Conservation (phyloP, 2,797 vertebrate species). For the Leptatherina wallacei region DNA sequence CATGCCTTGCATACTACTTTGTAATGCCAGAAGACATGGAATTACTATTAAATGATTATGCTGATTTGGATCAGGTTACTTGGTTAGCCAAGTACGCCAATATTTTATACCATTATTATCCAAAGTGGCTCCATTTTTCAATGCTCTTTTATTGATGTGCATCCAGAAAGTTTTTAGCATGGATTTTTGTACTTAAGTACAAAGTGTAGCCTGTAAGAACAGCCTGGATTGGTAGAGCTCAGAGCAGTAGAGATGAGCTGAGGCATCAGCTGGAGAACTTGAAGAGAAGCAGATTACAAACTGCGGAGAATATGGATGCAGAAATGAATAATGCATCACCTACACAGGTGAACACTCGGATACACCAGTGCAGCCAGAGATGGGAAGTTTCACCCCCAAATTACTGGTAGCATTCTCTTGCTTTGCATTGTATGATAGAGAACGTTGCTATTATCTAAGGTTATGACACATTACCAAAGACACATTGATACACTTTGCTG, state of each 20-base stretch:
- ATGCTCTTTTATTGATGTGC: too few species aligned
- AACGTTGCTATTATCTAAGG: background rate
- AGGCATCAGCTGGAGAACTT: background rate
- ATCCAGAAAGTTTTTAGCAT: background rate
- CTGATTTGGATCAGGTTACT: background rate
- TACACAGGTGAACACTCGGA: background rate
- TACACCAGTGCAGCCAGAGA: background rate
- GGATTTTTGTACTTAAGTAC: background rate
- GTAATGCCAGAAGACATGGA: slow-evolving; percentile 18
- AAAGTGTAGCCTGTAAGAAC: background rate
- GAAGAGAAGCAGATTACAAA: too few species aligned
- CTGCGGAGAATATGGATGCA: background rate
- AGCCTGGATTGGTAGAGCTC: too few species aligned
- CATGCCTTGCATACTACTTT: slow-evolving; percentile 29
- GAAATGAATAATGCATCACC: background rate
- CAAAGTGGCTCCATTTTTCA: background rate
- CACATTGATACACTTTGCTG: background rate
- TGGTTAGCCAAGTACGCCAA: background rate
- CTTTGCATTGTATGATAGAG: background rate
- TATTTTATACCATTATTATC: background rate
- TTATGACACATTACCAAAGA: background rate
- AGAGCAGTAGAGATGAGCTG: background rate
- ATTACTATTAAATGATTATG: slow-evolving; percentile 35
- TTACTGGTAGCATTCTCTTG: background rate
- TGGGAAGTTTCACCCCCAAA: background rate